Evolutionary conservation across 2,797 vertebrate genomes (phyloP), one percentile per base, ranked within the genome.

Genomic region (Xyrichtys novacula): DNA sequence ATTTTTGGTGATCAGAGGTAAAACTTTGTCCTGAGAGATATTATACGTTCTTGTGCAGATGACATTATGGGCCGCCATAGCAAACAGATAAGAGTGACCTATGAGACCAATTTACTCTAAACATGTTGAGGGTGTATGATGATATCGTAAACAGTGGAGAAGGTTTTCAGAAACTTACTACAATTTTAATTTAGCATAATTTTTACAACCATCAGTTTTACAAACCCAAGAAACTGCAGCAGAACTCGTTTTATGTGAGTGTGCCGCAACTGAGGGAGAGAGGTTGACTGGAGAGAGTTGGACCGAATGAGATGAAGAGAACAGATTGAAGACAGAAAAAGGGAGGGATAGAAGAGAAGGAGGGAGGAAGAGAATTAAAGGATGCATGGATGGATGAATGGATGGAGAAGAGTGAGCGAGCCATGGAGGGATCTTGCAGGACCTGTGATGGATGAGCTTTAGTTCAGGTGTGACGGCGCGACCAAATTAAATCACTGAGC

Each of bases 401-500:
- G n/a, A n/a, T n/a, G 25, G 61, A 61, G 19, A 28, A 38, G 58
- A 65, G 49, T 9, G 16, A 64, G 47, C 11, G 14, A 62, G 68
- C 4, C 36, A 70, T n/a, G 75, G 59, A 63, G 71, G 84, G 67
- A 74, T 77, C 64, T 43, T 58, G 80, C 83, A 63, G 78, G 63
- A 85, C 81, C 72, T 80, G 81, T 90, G 89, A 92, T 91, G 87
- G 88, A 92, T 92, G 87, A 90, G 88, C 44, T 74, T 76, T 70
- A 87, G 81, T 81, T 88, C 89, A 89, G 89, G 88, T 92, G 91
- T 89, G 91, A 92, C 86, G 81, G 83, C 38, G 59, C 39, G 19
- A 87, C 88, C 80, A 90, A 92, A 91, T 89, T 80, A 92, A 90
- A 90, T 88, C 86, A 90, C 88, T 77, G 89, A 88, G 87, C 85